Evolutionary conservation across 2,888 invertebrate species (phyloP).

Genomic region (Allolobophora icterica): DNA sequence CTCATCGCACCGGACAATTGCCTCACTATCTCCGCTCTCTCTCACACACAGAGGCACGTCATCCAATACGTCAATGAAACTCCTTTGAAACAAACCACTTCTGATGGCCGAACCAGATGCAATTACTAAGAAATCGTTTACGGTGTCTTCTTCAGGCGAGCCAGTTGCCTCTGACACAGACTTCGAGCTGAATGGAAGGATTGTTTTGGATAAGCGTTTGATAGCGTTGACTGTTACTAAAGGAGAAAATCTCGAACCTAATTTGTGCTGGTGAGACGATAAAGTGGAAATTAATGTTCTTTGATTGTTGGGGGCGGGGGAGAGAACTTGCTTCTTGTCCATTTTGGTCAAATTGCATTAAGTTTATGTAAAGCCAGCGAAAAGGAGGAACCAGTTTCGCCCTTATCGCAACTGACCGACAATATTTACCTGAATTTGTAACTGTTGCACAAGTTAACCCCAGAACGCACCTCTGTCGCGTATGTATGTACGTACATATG

Average conservation of each 20-base stretch:
- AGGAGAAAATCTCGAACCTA: neutral
- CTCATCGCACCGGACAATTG: neutral
- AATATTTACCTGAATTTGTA: too few relatives aligned
- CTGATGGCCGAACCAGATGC: neutral
- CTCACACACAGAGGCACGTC: neutral
- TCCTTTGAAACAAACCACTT: neutral
- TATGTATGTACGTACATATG: too few relatives aligned
- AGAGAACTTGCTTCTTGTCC: neutral
- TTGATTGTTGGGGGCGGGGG: neutral
- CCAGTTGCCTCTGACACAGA: too few relatives aligned
- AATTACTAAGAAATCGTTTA: constrained; percentile 5
- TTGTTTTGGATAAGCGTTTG: neutral
- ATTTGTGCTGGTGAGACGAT: neutral
- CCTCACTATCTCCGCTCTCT: neutral
- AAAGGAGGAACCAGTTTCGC: too few relatives aligned
- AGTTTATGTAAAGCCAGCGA: neutral
- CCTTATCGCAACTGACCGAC: too few relatives aligned
- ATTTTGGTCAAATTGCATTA: neutral
- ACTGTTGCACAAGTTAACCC: too few relatives aligned
- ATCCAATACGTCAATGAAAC: neutral
- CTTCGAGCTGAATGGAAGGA: neutral
- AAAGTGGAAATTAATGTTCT: neutral
- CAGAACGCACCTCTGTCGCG: too few relatives aligned
- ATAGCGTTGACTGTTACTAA: neutral
- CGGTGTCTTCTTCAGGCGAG: neutral